Conservation (phyloP, 2,113 vertebrate genomes). For the Hiodon tergisus region DNA sequence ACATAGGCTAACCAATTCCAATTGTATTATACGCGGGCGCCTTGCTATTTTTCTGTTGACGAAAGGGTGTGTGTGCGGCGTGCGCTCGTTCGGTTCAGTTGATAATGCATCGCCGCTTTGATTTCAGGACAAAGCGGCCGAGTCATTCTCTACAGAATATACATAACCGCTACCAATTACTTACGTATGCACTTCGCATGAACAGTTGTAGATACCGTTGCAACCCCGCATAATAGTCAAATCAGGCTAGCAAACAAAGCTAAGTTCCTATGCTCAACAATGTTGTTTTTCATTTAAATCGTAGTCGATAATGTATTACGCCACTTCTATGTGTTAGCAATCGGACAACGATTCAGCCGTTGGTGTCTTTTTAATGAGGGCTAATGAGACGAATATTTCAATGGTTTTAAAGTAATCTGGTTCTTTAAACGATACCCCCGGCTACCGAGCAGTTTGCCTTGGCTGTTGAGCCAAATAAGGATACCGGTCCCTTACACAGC, state of each 20-base stretch:
- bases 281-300: too few species aligned
- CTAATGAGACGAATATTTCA: constrained; percentile 22
- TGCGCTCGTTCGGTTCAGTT: not conserved
- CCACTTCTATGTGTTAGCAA: not conserved
- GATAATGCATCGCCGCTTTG: constrained; percentile 13
- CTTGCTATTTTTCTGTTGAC: not conserved
- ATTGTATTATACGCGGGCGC: not conserved
- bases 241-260: too few species aligned
- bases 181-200: not conserved
- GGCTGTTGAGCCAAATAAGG: constrained; percentile 38
- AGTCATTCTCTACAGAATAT: constrained; percentile 16
- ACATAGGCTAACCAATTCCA: too few species aligned
- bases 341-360: not conserved
- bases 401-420: constrained; percentile 22
- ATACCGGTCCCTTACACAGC: constrained; percentile 53
- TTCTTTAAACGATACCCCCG: constrained; percentile 32
- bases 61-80: constrained; percentile 15
- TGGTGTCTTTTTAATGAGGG: not conserved
- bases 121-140: constrained; percentile 26
- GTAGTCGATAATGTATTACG: too few species aligned
- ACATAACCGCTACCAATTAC: not conserved
- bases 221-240: too few species aligned
- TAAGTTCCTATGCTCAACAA: too few species aligned
- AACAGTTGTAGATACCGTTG: too few species aligned
- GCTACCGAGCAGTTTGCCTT: constrained; percentile 32